Evolutionary conservation across 1,140 invertebrate genomes (phyloP).

Genomic region (Calosoma granatense): DNA sequence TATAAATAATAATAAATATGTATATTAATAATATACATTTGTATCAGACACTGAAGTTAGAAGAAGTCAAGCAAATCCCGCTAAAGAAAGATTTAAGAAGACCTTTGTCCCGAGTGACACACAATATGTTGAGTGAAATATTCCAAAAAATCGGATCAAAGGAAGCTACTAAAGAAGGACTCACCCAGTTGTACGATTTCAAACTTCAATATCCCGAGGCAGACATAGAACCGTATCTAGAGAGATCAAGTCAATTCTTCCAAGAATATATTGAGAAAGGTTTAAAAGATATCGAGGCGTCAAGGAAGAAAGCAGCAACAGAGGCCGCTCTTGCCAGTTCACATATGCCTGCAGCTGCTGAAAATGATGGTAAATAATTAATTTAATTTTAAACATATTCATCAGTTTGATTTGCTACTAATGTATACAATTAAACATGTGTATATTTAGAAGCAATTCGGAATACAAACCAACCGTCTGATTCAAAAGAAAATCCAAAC

Average conservation of each 20-base stretch:
- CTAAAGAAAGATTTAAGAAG: slow-evolving; percentile 35
- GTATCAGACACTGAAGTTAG: slow-evolving; percentile 40
- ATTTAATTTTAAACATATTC: background rate
- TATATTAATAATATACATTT: slow-evolving; percentile 17
- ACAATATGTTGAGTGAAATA: slow-evolving; percentile 79
- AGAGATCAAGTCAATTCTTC: slow-evolving; percentile 82
- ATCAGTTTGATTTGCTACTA: no score
- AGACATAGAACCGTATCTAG: slow-evolving; percentile 82
- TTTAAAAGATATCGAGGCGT: slow-evolving; percentile 66
- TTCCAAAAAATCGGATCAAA: slow-evolving; percentile 87
- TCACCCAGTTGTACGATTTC: slow-evolving; percentile 82
- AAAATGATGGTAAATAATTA: background rate
- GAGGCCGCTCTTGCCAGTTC: background rate
- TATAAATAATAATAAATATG: slow-evolving; percentile 8
- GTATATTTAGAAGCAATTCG: no score
- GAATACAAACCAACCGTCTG: no score
- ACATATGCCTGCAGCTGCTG: background rate
- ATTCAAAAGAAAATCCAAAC: background rate
- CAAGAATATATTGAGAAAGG: slow-evolving; percentile 86
- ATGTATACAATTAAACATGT: no score
- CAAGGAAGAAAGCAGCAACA: slow-evolving; percentile 33
- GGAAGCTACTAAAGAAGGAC: slow-evolving; percentile 77
- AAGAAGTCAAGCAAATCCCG: slow-evolving; percentile 36
- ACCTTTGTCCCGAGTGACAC: slow-evolving; percentile 57
- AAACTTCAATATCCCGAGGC: slow-evolving; percentile 82